Base-by-base conservation (phyloP, 2,113 vertebrate genomes). In the Osmerus mordax region DNA sequence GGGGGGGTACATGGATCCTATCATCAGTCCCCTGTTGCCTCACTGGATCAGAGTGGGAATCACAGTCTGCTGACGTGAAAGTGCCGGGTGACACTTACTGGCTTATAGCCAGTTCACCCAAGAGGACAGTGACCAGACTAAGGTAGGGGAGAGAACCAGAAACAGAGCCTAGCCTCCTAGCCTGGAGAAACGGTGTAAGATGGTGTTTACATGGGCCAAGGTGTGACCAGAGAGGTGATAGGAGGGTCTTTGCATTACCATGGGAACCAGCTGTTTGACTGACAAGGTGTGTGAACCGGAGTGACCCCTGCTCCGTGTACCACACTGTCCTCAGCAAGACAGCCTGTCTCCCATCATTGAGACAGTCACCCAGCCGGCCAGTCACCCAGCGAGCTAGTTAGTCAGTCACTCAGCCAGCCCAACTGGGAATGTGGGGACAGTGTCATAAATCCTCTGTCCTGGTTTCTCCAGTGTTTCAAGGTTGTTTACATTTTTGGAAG, bases 401-500 rank as follows among this genome's bases (percentile, higher is more conserved):
- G 51, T 52, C 68, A 64, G 32, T 52, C 32, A 21, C 58, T 18
- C 9, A 18, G 54, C 15, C n/a, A n/a, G 54, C 16, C 54, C n/a
- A 16, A 56, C 15, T 15, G 54, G n/a, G 54, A 23, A 11, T 14
- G 19, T 16, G 23, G 19, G 54, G 56, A 2, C 0, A 7, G 2
- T 13, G 70, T 36, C 73, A 52, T 82, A 71, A 69, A 80, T 75
- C 18, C 67, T 15, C 21, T 18, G 67, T 29, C 9, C 65, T 23
- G n/a, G 32, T n/a, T 23, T 72, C n/a, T 60, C 15, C 67, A 14
- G 29, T 23, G 9, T 13, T 4, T 77, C 71, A 54, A 61, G 18
- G 29, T 56, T 65, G 65, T 73, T 79, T 74, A 64, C 23, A 58
- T 36, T 60, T 75, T 81, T 64, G 3, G 76, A 80, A 11, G 5